Percentiles rank a stretch among this genome's conserved stretches.
These are phyloP conservation scores for Rattus rattus DNA, from an alignment of 2,113 vertebrate species.

Conservation along the genomic window DNA sequence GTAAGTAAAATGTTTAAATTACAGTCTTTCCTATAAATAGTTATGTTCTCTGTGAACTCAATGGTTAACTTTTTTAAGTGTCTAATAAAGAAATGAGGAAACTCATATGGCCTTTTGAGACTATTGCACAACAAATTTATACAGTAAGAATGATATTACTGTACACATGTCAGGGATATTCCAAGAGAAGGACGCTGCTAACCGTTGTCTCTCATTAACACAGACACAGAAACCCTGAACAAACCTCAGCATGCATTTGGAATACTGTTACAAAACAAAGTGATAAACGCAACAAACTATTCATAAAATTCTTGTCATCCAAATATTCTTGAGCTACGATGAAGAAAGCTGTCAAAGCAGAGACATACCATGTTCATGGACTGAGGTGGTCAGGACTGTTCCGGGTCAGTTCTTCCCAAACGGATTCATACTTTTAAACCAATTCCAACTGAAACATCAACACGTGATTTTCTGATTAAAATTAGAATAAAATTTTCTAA, in stretches of 20 bases:
- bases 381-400: neutral
- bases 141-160: too few species aligned
- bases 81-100: too few species aligned
- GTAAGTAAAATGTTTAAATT: constrained; percentile 30
- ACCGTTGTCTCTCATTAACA: constrained; percentile 38
- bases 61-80: constrained; percentile 1
- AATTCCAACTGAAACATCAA: neutral
- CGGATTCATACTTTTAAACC: constrained; percentile 26
- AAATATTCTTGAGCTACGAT: constrained; percentile 17
- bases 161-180: neutral
- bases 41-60: neutral
- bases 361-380: constrained; percentile 21
- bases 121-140: too few species aligned
- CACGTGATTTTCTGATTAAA: constrained; percentile 39
- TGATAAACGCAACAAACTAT: constrained; percentile 33
- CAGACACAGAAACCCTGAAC: constrained; percentile 6
- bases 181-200: constrained; percentile 25
- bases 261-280: constrained; percentile 28
- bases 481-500: constrained; percentile 49
- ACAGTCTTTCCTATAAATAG: neutral
- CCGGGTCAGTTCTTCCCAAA: neutral
- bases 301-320: neutral
- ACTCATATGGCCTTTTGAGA: too few species aligned
- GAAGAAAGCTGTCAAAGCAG: neutral
- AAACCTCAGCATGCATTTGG: constrained; percentile 31